Percentiles rank a stretch among this genome's conserved stretches.
Conservation (phyloP, 2,888 invertebrate species). For the Metacarcinus magister region DNA sequence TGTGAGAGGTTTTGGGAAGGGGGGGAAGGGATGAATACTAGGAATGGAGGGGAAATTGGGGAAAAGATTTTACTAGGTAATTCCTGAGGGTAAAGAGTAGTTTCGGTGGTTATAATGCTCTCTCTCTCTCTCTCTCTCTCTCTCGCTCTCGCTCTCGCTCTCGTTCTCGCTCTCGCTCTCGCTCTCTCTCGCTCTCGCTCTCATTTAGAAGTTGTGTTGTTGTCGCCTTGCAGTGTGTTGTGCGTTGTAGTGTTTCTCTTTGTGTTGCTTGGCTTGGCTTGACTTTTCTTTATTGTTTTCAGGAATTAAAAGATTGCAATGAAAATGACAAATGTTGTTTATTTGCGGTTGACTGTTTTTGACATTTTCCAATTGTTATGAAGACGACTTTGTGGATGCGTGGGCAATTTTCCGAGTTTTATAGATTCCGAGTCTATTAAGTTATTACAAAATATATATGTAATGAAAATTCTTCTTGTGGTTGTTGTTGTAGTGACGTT, state of each 20-base stretch:
- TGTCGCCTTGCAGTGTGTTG: no score
- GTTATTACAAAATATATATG: no score
- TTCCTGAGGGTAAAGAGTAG: not conserved
- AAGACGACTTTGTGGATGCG: no score
- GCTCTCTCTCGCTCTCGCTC: not conserved
- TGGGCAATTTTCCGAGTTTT: no score
- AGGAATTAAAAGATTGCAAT: no score
- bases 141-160: not conserved
- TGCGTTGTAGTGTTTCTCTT: not conserved
- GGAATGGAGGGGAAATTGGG: not conserved
- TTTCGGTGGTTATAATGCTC: not conserved
- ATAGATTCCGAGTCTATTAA: no score
- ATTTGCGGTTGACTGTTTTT: no score
- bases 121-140: not conserved
- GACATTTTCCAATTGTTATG: no score
- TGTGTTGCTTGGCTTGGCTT: not conserved
- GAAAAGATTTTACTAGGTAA: slow-evolving; percentile 4
- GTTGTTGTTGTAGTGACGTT: no score
- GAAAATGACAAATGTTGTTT: no score
- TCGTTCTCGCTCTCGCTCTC: not conserved
- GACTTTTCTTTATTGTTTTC: no score
- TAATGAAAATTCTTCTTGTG: no score
- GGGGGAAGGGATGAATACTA: not conserved
- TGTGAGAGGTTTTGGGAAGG: not conserved
- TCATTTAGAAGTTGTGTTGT: not conserved